Conservation (phyloP, 37 sponge, comb jelly and placozoan genomes). For the Tethya wilhelma region DNA sequence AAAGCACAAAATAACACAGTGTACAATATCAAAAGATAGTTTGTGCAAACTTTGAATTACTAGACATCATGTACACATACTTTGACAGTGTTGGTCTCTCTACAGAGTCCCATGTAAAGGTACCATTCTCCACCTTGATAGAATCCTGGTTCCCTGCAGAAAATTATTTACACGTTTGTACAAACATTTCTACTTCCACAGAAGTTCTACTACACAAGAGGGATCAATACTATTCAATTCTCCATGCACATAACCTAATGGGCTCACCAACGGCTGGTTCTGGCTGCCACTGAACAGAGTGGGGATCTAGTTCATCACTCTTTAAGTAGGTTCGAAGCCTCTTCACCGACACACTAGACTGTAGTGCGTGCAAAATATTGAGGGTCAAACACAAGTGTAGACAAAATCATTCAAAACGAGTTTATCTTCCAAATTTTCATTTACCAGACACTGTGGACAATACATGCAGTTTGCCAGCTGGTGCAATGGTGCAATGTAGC, state of each 20-base stretch:
- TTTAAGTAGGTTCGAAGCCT: constrained; percentile 77
- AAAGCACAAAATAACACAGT: background rate
- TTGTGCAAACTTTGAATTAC: background rate
- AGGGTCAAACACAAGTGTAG: background rate
- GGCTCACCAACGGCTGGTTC: constrained; percentile 39
- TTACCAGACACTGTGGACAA: too few species aligned
- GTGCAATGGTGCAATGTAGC: too few species aligned
- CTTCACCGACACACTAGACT: constrained; percentile 88
- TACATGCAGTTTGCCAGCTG: too few species aligned
- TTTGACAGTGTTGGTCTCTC: constrained; percentile 6
- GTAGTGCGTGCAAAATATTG: background rate
- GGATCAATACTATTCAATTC: background rate
- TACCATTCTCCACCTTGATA: constrained; percentile 28
- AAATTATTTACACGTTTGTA: background rate
- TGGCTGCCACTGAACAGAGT: constrained; percentile 51
- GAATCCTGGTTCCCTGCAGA: constrained; percentile 38
- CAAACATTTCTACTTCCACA: background rate
- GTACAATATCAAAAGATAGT: background rate
- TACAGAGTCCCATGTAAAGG: constrained; percentile 56
- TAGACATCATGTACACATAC: background rate
- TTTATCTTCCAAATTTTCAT: background rate
- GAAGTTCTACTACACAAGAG: background rate
- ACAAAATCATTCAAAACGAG: background rate
- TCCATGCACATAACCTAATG: background rate
- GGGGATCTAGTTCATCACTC: constrained; percentile 83